A percentile compares a stretch with the other conserved stretches of the same genome.
Conservation (phyloP, 1,140 invertebrate species). For the Stenopsyche tienmushanensis region DNA sequence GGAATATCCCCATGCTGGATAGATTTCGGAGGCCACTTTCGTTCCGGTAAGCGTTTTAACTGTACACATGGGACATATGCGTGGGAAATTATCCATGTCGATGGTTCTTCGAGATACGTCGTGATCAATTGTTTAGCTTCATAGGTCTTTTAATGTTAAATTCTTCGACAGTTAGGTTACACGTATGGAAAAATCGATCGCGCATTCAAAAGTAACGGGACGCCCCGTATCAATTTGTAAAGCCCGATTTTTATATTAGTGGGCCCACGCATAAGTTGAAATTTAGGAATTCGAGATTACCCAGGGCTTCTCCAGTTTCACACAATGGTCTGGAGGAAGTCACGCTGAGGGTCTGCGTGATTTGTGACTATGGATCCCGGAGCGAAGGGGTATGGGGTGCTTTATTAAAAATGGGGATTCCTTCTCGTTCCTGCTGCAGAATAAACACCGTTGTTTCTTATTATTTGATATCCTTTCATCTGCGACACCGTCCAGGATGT, state of each 20-base stretch:
- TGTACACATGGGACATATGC: too few relatives aligned
- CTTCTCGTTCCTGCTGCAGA: neutral
- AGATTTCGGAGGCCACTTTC: too few relatives aligned
- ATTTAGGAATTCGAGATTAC: constrained; percentile 17
- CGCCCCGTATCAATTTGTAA: neutral
- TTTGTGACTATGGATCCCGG: constrained; percentile 20
- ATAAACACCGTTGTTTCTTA: neutral
- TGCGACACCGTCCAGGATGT: neutral
- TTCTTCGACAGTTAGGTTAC: neutral
- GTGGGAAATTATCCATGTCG: too few relatives aligned
- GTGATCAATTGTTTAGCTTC: neutral
- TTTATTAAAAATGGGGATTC: too few relatives aligned
- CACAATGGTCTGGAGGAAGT: neutral
- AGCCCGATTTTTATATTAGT: neutral
- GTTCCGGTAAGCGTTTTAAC: too few relatives aligned
- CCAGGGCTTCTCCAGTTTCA: constrained; percentile 1
- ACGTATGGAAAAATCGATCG: neutral
- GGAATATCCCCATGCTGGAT: too few relatives aligned
- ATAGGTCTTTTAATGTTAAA: neutral
- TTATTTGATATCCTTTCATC: neutral
- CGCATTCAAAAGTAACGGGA: neutral
- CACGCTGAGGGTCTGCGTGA: constrained; percentile 22
- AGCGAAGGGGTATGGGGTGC: constrained; percentile 13
- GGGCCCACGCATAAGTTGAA: neutral
- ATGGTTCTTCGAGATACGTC: too few relatives aligned